phyloP scores from a whole-genome alignment of 1,140 invertebrate genomes.

The Muscidifurax raptorellus region DNA sequence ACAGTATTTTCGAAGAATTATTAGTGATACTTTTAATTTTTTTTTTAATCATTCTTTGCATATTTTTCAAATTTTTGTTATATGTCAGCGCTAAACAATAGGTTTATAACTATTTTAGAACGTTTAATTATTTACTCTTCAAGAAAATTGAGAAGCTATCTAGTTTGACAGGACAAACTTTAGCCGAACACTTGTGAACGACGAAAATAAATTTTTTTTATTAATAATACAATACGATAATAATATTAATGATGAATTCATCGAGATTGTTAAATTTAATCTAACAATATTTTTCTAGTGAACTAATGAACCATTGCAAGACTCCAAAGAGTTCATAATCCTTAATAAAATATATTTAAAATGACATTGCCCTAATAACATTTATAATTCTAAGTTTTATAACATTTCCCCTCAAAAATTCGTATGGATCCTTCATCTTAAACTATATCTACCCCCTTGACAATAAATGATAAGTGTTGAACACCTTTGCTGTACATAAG shows the following conservation, averaged over 20 bases:
- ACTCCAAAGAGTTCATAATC: background rate
- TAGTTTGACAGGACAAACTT: background rate
- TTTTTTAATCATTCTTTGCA: background rate
- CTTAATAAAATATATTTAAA: constrained; percentile 39
- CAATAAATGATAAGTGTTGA: constrained; percentile 22
- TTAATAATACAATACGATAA: constrained; percentile 5
- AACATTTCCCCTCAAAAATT: constrained; percentile 14
- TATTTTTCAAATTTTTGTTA: background rate
- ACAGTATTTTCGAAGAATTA: constrained; percentile 33
- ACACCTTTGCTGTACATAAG: constrained; percentile 40
- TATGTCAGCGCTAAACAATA: background rate
- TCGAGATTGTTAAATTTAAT: background rate
- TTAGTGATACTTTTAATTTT: background rate
- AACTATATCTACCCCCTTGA: constrained; percentile 44
- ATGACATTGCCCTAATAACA: constrained; percentile 12
- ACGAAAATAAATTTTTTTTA: background rate
- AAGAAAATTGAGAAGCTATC: background rate
- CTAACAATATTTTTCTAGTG: constrained; percentile 28
- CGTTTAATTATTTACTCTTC: background rate
- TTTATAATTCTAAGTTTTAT: constrained; percentile 17
- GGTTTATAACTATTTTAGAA: constrained; percentile 10
- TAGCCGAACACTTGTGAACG: background rate
- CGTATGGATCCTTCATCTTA: constrained; percentile 14
- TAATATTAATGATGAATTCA: background rate
- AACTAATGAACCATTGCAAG: constrained; percentile 27